Evolutionary conservation across 2,113 vertebrate genomes (phyloP).

Genomic region (Ondatra zibethicus): DNA sequence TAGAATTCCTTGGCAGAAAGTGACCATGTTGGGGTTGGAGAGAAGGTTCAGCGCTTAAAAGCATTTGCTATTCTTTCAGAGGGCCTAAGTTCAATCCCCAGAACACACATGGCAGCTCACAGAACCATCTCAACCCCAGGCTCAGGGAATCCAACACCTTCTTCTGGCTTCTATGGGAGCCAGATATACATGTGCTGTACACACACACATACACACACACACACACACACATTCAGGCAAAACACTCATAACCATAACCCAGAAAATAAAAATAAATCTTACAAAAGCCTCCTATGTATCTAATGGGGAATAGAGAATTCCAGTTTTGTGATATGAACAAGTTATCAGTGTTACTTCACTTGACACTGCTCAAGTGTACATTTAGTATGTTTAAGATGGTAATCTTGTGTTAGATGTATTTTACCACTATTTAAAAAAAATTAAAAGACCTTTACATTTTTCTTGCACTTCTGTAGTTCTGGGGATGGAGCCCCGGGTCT

Average conservation of each 20-base stretch:
- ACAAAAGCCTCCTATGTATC: background rate
- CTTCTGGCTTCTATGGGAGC: background rate
- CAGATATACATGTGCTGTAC: background rate
- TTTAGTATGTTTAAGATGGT: background rate
- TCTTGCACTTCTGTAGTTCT: background rate
- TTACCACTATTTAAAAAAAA: background rate
- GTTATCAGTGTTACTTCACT: background rate
- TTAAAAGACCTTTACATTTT: background rate
- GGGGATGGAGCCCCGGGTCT: background rate
- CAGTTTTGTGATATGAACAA: background rate
- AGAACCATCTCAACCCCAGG: background rate
- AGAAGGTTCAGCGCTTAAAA: background rate
- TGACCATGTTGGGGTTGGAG: background rate
- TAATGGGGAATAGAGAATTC: background rate
- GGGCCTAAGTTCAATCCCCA: accelerated
- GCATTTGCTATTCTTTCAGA: background rate
- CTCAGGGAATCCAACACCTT: background rate
- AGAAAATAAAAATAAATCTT: background rate
- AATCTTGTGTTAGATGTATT: background rate
- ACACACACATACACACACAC: background rate
- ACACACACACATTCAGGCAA: background rate
- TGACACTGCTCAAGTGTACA: background rate
- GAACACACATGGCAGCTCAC: background rate
- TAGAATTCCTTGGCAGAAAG: background rate
- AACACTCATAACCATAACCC: background rate